These are phyloP conservation scores for Drosophila paranaensis DNA, from an alignment of 2,888 invertebrate species.

Conservation along the genomic window DNA sequence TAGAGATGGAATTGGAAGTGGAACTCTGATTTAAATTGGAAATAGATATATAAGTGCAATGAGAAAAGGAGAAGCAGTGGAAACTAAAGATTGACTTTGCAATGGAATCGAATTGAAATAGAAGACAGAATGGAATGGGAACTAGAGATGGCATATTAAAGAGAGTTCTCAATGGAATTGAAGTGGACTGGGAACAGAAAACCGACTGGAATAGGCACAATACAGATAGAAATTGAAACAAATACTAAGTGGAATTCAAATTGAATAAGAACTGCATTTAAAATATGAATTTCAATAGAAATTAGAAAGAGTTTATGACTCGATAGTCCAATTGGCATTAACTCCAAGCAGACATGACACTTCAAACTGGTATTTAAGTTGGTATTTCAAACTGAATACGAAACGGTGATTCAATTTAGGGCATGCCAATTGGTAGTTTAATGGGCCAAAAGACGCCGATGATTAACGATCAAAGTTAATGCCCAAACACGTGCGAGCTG, in stretches of 20 bases:
- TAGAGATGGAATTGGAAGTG: not conserved
- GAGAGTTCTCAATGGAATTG: not conserved
- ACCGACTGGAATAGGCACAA: no score
- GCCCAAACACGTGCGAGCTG: not conserved
- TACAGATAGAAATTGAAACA: no score
- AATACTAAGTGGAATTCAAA: not conserved
- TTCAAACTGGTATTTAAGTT: not conserved
- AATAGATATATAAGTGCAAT: no score
- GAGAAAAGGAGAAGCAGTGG: no score
- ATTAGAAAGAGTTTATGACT: no score
- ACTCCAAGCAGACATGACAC: not conserved
- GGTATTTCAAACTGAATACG: not conserved
- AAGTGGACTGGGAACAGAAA: not conserved
- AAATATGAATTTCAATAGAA: not conserved
- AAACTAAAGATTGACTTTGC: no score
- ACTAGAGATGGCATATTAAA: not conserved
- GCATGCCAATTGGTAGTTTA: not conserved
- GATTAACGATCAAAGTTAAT: not conserved
- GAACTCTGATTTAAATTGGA: not conserved
- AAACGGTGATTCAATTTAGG: not conserved
- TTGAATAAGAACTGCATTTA: not conserved
- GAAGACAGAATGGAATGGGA: not conserved
- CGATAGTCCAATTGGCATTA: not conserved
- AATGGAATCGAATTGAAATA: not conserved
- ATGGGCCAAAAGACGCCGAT: not conserved